Conservation (phyloP, 2,888 invertebrate genomes). For the Ornithoptera priamus region DNA sequence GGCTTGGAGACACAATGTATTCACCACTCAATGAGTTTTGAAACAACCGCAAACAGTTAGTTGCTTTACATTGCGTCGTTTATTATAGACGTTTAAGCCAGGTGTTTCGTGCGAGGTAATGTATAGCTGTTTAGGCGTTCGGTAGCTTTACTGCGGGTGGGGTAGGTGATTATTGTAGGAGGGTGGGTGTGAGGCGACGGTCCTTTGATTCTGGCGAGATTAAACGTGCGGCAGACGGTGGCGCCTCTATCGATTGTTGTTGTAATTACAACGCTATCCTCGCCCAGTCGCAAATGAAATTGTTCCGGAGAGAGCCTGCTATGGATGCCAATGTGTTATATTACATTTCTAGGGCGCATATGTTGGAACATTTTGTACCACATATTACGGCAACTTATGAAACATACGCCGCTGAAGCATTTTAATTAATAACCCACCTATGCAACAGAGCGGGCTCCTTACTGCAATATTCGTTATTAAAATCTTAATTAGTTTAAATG, state of each 20-base stretch:
- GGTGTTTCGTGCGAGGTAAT: constrained; percentile 39
- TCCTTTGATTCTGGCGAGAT: constrained; percentile 79
- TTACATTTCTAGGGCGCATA: constrained; percentile 55
- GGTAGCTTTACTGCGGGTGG: constrained; percentile 39
- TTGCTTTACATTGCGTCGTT: constrained; percentile 45
- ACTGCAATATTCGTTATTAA: constrained; percentile 29
- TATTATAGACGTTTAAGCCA: background rate
- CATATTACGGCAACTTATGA: constrained; percentile 39
- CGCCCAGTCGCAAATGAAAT: constrained; percentile 80
- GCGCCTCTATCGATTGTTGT: constrained; percentile 81
- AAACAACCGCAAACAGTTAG: constrained; percentile 43
- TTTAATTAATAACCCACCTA: constrained; percentile 30
- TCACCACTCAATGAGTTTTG: constrained; percentile 52
- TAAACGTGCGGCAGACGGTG: constrained; percentile 80
- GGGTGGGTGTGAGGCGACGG: constrained; percentile 74
- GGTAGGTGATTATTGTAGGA: constrained; percentile 52
- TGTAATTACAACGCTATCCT: constrained; percentile 79
- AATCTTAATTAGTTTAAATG: constrained; percentile 27
- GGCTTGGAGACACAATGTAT: constrained; percentile 72
- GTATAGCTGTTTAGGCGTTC: constrained; percentile 35
- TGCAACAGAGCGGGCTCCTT: constrained; percentile 27
- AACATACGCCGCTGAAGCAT: constrained; percentile 28
- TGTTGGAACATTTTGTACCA: constrained; percentile 53
- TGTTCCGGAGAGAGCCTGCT: constrained; percentile 77
- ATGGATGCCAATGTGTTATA: constrained; percentile 67